Percentiles rank a stretch among this genome's conserved stretches.
These are phyloP conservation scores for Coilia nasus DNA, from an alignment of 2,797 vertebrate species.

Conservation along the genomic window DNA sequence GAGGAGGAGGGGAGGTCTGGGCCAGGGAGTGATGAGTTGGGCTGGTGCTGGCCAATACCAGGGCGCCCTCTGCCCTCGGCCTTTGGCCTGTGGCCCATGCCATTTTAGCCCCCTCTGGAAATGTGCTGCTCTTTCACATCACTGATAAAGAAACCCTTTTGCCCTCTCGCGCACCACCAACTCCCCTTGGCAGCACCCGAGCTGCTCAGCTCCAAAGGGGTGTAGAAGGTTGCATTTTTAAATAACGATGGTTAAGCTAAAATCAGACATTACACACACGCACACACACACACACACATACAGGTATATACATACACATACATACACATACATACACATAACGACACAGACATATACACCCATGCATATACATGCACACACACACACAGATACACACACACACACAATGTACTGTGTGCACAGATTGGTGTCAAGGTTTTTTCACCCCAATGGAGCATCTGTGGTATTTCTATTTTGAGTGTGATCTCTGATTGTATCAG, in stretches of 20 bases:
- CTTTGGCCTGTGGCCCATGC: not conserved
- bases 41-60: no score
- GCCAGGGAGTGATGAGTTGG: not conserved
- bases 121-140: not conserved
- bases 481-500: not conserved
- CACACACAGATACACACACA: not conserved
- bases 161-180: not conserved
- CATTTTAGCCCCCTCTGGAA: not conserved
- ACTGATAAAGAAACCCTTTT: not conserved
- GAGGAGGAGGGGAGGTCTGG: not conserved
- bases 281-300: no score
- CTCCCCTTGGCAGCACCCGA: no score
- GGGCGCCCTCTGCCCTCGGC: not conserved
- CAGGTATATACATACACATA: not conserved
- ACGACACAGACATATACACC: not conserved
- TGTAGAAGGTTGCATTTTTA: no score
- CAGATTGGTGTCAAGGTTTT: not conserved
- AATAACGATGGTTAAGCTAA: no score
- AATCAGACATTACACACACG: no score
- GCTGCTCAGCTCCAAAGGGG: no score
- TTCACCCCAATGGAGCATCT: not conserved
- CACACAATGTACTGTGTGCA: not conserved
- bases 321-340: not conserved
- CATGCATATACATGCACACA: not conserved
- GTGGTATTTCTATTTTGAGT: not conserved